A percentile compares a stretch with the other conserved stretches of the same genome.
Conservation (phyloP, 2,797 vertebrate genomes). For the Eulemur coronatus region DNA sequence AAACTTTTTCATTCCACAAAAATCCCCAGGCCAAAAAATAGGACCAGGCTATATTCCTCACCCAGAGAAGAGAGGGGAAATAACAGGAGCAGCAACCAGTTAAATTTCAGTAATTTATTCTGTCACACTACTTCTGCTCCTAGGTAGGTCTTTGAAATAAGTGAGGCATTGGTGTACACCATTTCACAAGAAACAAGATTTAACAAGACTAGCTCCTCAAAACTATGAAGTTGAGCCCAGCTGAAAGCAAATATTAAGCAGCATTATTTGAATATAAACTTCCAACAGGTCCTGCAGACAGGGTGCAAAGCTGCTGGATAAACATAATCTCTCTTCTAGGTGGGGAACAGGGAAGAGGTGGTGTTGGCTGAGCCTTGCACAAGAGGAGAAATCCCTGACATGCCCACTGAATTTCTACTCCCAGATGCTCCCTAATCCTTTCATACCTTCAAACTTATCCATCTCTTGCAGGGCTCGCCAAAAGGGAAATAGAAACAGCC, state of each 20-base stretch:
- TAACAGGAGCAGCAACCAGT: not conserved
- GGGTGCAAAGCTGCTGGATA: not conserved
- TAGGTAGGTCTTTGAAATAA: not conserved
- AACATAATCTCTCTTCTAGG: not conserved
- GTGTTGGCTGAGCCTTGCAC: not conserved
- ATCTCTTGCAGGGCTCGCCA: not conserved
- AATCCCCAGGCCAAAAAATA: not conserved
- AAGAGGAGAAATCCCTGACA: not conserved
- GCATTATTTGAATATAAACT: not conserved
- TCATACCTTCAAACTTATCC: not conserved
- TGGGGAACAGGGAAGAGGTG: not conserved
- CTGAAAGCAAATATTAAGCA: not conserved
- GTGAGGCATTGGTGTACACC: not conserved
- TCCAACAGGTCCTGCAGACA: not conserved
- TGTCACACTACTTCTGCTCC: not conserved
- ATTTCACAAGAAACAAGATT: conserved; percentile 28
- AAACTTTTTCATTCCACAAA: not conserved
- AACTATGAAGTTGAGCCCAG: not conserved
- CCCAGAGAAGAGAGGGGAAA: not conserved
- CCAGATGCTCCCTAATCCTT: not conserved
- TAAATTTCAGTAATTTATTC: not conserved
- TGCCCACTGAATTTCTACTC: not conserved
- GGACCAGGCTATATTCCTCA: not conserved
- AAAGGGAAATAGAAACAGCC: not conserved
- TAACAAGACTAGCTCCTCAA: conserved; percentile 25